Conservation (phyloP, 2,797 vertebrate species). For the Sebastes steindachneri region DNA sequence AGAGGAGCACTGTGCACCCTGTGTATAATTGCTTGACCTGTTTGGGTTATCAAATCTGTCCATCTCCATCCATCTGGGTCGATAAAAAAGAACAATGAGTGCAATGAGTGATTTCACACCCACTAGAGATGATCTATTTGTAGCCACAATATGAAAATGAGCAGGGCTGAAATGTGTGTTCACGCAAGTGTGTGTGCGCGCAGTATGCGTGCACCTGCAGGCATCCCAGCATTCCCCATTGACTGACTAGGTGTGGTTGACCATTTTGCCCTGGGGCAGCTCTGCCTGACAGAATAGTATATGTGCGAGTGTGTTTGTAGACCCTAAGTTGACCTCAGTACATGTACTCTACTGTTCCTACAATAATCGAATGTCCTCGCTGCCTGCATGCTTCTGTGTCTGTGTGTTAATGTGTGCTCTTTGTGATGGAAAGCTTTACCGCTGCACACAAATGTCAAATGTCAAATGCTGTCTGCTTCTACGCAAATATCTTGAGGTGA, state of each 20-base stretch:
- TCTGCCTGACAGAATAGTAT: background rate
- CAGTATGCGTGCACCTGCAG: background rate
- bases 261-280: background rate
- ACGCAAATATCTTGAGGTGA: constrained; percentile 6
- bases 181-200: background rate
- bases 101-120: constrained; percentile 41
- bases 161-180: background rate
- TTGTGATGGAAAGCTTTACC: background rate
- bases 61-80: constrained; percentile 25
- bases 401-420: background rate
- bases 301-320: background rate
- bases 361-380: background rate
- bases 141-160: constrained; percentile 56
- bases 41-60: constrained; percentile 4
- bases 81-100: constrained; percentile 43
- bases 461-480: background rate
- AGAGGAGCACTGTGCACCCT: constrained; percentile 35
- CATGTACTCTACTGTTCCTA: background rate
- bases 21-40: constrained; percentile 38
- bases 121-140: constrained; percentile 59
- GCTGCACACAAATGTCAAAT: background rate
- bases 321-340: background rate
- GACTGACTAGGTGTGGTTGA: constrained; percentile 35
- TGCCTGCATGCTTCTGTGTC: background rate
- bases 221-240: background rate